phyloP scores from a whole-genome alignment of 92 coral and sea anemone species.

The Anthopleura xanthogrammica region DNA sequence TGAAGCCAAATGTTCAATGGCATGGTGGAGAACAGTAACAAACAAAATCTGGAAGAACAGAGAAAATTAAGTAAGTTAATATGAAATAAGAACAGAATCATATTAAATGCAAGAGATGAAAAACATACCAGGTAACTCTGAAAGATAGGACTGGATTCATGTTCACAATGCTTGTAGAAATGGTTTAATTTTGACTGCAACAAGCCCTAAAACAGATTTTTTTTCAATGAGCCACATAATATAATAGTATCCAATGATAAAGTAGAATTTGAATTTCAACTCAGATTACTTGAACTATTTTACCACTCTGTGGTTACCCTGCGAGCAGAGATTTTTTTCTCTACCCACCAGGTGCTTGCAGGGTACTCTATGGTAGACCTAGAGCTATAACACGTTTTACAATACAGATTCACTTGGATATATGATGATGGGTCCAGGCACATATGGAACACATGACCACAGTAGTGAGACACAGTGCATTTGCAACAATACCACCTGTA shows the following conservation, averaged over 20 bases:
- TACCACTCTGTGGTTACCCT: no score
- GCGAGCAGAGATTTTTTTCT: no score
- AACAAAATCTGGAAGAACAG: conserved; percentile 67
- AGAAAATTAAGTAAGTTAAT: not conserved
- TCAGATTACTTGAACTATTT: no score
- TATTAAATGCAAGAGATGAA: no score
- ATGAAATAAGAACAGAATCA: not conserved
- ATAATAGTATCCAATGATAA: not conserved
- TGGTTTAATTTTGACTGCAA: conserved; percentile 82
- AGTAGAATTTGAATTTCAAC: not conserved
- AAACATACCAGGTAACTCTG: conserved; percentile 86
- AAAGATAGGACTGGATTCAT: conserved; percentile 78
- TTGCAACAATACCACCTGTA: no score
- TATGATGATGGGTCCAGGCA: no score
- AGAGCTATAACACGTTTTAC: no score
- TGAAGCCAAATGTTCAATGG: conserved; percentile 70
- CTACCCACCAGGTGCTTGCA: no score
- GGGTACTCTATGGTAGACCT: no score
- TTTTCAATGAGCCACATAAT: not conserved
- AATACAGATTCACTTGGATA: no score
- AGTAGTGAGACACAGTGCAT: no score
- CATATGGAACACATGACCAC: no score
- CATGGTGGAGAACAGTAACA: conserved; percentile 87
- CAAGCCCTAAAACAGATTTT: conserved; percentile 62
- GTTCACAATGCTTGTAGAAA: conserved; percentile 78